A percentile compares a stretch with the other conserved stretches of the same genome.
phyloP scores from a whole-genome alignment of 2,113 vertebrate species.

The Silurus glanis region DNA sequence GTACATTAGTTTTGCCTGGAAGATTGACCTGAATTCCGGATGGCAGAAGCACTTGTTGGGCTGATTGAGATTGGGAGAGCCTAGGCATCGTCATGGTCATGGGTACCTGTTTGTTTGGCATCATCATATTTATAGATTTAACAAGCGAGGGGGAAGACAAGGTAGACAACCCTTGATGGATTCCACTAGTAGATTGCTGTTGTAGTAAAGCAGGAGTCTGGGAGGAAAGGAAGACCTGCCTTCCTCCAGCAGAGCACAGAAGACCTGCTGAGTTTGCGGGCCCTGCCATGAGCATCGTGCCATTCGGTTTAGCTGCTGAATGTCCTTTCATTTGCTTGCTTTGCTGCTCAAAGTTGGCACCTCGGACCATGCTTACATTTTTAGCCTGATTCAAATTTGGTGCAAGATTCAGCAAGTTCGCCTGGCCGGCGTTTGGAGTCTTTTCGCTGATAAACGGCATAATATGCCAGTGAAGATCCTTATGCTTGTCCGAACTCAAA shows the following conservation, averaged over 20 bases:
- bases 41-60: slow-evolving; percentile 69
- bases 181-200: slow-evolving; percentile 20
- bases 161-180: slow-evolving; percentile 3
- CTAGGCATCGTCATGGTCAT: slow-evolving; percentile 50
- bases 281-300: slow-evolving; percentile 49
- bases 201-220: slow-evolving; percentile 49
- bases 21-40: slow-evolving; percentile 66
- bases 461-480: slow-evolving; percentile 80
- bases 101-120: slow-evolving; percentile 55
- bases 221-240: slow-evolving; percentile 54
- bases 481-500: slow-evolving; percentile 80
- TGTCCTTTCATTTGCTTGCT: slow-evolving; percentile 36
- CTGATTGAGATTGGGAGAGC: slow-evolving; percentile 46
- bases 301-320: slow-evolving; percentile 23
- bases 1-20: slow-evolving; percentile 64
- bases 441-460: slow-evolving; percentile 77
- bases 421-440: slow-evolving; percentile 52
- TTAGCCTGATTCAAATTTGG: slow-evolving; percentile 62
- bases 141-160: slow-evolving; percentile 43
- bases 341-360: slow-evolving; percentile 32
- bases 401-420: slow-evolving; percentile 68
- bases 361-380: slow-evolving; percentile 37
- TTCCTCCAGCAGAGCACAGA: slow-evolving; percentile 55
- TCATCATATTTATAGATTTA: slow-evolving; percentile 54
- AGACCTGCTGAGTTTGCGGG: slow-evolving; percentile 52